Conservation (phyloP, 2,888 invertebrate species). For the Neria commutata region DNA sequence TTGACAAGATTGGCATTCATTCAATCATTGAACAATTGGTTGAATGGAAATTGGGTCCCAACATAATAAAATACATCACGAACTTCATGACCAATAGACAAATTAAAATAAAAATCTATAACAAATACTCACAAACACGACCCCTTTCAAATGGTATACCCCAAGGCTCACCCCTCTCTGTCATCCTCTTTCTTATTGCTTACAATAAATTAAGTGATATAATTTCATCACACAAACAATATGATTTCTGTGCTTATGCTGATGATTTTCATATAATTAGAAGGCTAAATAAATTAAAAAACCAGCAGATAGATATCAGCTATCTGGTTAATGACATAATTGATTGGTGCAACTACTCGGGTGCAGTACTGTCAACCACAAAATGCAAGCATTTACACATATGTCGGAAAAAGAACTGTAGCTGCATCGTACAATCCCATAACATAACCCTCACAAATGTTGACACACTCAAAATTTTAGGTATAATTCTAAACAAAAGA, state of each 20-base stretch:
- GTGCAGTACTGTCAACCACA: neutral
- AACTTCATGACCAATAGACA: neutral
- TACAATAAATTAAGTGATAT: constrained; percentile 8
- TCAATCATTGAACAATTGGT: neutral
- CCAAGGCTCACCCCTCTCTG: no score
- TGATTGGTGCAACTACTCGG: neutral
- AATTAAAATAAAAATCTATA: neutral
- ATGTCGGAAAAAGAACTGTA: neutral
- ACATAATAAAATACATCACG: neutral
- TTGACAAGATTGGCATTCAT: neutral
- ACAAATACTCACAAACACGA: neutral
- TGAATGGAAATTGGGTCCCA: neutral
- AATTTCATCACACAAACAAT: neutral
- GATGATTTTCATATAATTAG: neutral
- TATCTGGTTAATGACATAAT: neutral
- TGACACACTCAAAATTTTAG: neutral
- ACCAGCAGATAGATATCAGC: neutral
- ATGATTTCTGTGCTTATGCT: neutral
- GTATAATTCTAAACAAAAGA: neutral
- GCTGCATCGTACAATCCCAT: neutral
- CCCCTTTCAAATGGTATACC: constrained; percentile 10
- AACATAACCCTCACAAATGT: neutral
- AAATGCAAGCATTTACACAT: neutral
- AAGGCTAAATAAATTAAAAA: neutral
- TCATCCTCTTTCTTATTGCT: constrained; percentile 10